Evolutionary conservation across 2,888 invertebrate genomes (phyloP), one percentile per base, ranked within the genome.

Genomic region (Geotrupes spiniger): DNA sequence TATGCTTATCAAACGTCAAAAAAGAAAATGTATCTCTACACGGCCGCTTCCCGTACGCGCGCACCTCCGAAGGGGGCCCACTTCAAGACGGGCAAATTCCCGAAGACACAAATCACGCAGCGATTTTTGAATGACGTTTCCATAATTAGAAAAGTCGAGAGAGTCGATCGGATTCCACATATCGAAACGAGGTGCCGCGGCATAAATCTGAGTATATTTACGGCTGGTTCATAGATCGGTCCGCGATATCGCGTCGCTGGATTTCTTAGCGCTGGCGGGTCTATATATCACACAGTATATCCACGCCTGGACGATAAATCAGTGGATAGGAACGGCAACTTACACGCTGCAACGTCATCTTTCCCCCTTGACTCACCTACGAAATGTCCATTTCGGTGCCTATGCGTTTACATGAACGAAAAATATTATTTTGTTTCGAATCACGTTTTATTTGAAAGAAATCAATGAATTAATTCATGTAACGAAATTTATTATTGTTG

Each of bases 181-280:
- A 39, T 41, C 33, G 40, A 42, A 46, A 46, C 45, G 44, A 54
- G 52, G 58, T 58, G 59, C 56, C 58, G 50, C 56, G 52, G 64
- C 68, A 71, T 71, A 70, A 70, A 70, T 71, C 70, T 66, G 66
- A 64, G 64, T 68, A 68, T 71, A 70, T 71, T 70, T 68, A 69
- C 69, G 63, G 66, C 63, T 65, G 64, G 63, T 65, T 68, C 65
- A 67, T 68, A 71, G 71, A 71, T 71, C 70, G 70, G 63, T 62
- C 63, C 61, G 63, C 64, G 69, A 71, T 70, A 69, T 49, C 39
- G 51, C 42, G 21, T 46, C 60, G 63, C 58, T 64, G 67, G 65
- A 66, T 69, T 68, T 67, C 67, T 65, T 66, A 65, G 63, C 65
- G 59, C 64, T 62, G 60, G 56, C 57, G 53, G 56, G 58, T 62